Evolutionary conservation across 1,140 invertebrate species (phyloP), one percentile per base, ranked within the genome.

Genomic region (Chrysoperla carnea): DNA sequence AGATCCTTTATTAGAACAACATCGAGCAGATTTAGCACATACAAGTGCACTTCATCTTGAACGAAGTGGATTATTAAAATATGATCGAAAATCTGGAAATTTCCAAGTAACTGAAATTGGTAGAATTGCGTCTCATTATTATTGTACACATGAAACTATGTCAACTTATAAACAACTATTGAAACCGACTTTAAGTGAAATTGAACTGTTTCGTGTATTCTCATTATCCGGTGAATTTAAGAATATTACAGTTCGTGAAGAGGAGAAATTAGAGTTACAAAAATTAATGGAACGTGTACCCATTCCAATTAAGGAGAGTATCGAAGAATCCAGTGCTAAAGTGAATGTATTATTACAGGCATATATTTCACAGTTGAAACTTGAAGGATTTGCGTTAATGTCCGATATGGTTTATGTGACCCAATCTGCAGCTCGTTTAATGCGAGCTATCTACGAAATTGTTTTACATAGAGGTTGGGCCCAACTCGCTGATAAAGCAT

Each of bases 401-500:
- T 87, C 92, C 0, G 96, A 99, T 61, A 99, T 99, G 95, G 91
- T 99, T 1, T 99, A 91, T 56, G 90, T 99, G 0, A 98, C 95
- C 0, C 96, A 99, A 63, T 97, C 92, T 6, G 96, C 96, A 1
- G 81, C 86, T 4, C 70, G 96, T 41, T 67, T 99, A 6, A 86
- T 99, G 71, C 65, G 96, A 50, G 95, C 96, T 1, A 94, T 99
- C 41, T 99, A 86, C 66, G 96, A 99, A 67, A 99, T 99, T 51
- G 88, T 83, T 0, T 52, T 83, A 7, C 71, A 74, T 35, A 63
- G 85, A 52, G 94, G 94, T 13, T 99, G 96, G 96, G 96, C 95
- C 0, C 90, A 96, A 54, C 58, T 99, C 27, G 89, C 93, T 13
- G 92, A 98, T 58, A 98, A 99, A 63, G 83, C 91, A 8, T 61